phyloP scores from a whole-genome alignment of 2,888 invertebrate species.

The Linnaemya tessellans region DNA sequence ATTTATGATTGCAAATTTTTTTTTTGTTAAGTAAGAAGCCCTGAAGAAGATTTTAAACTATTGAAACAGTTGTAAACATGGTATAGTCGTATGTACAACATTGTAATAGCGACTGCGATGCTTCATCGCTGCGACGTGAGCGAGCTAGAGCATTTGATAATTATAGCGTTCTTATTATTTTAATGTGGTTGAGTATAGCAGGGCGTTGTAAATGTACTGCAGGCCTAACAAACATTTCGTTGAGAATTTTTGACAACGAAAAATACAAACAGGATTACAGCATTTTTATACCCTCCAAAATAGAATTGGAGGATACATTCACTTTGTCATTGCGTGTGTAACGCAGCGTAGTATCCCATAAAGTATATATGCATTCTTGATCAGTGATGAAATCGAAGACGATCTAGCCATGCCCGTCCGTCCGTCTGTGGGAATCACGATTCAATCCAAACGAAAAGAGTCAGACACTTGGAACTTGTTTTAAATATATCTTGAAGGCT shows the following conservation, averaged over 20 bases:
- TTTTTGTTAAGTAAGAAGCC: neutral
- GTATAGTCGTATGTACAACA: neutral
- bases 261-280: neutral
- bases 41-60: constrained; percentile 23
- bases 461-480: no score
- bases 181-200: neutral
- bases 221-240: constrained; percentile 12
- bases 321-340: no score
- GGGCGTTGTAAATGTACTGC: neutral
- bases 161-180: constrained; percentile 30
- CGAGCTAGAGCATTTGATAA: constrained; percentile 13
- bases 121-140: neutral
- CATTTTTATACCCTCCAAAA: no score
- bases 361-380: no score
- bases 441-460: no score
- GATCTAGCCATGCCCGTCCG: no score
- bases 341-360: no score
- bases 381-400: no score
- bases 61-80: constrained; percentile 45
- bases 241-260: neutral
- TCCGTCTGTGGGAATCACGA: no score
- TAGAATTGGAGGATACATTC: no score
- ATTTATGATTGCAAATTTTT: neutral
- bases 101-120: neutral
- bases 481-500: no score